phyloP scores from a whole-genome alignment of 2,797 vertebrate species.

The Saxicola maurus region DNA sequence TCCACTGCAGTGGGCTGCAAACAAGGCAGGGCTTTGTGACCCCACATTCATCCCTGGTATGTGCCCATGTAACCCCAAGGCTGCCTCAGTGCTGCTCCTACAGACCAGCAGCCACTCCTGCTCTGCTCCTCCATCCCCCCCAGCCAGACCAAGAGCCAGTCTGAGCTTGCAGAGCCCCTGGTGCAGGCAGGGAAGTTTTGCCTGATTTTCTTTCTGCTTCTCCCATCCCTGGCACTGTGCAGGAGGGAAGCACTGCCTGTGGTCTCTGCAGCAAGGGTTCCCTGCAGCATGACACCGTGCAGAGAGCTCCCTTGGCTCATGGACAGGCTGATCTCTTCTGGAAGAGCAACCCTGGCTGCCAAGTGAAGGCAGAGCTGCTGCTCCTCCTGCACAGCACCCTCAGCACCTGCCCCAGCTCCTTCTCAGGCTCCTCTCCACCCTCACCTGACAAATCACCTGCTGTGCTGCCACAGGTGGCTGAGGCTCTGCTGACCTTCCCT shows the following conservation, averaged over 20 bases:
- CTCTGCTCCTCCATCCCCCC: background rate
- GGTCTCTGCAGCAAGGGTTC: background rate
- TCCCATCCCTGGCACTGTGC: background rate
- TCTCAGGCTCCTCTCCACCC: background rate
- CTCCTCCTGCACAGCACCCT: background rate
- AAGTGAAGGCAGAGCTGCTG: constrained; percentile 10
- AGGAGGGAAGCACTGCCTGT: background rate
- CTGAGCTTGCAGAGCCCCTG: fast-evolving
- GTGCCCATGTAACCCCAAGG: background rate
- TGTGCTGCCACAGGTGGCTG: background rate
- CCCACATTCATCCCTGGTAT: background rate
- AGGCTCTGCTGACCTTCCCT: background rate
- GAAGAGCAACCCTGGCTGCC: constrained; percentile 30
- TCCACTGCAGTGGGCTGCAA: fast-evolving
- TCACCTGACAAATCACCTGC: background rate
- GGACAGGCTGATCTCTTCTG: background rate
- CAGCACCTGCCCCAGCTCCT: background rate
- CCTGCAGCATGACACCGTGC: constrained; percentile 16
- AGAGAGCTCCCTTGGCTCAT: background rate
- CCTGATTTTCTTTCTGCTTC: background rate
- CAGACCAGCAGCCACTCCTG: background rate
- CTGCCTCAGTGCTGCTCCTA: background rate
- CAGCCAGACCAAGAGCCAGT: background rate
- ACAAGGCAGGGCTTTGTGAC: fast-evolving
- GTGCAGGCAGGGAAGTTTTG: background rate